Evolutionary conservation across 2,113 vertebrate genomes (phyloP).

Genomic region (Piliocolobus tephrosceles): DNA sequence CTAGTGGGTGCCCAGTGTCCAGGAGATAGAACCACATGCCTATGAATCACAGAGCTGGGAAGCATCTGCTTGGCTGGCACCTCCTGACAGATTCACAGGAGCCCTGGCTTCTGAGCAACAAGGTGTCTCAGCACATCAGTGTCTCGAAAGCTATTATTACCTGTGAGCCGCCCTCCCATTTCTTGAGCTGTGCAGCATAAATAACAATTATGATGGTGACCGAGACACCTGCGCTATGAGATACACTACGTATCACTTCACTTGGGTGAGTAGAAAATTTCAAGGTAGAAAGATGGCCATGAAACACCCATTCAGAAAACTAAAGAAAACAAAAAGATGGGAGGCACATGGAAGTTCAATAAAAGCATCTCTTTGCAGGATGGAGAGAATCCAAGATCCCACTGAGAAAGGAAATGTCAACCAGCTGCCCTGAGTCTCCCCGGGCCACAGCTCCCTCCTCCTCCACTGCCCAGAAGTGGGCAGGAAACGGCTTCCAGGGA

Average conservation of each 20-base stretch:
- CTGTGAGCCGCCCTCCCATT: neutral
- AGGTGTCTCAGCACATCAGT: neutral
- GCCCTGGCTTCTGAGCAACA: constrained; percentile 44
- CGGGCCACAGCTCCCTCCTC: neutral
- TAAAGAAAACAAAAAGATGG: neutral
- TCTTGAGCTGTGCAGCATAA: constrained; percentile 29
- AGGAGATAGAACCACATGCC: fast-evolving
- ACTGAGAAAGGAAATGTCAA: constrained; percentile 51
- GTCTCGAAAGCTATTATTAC: constrained; percentile 63
- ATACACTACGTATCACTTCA: constrained; percentile 47
- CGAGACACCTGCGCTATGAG: constrained; percentile 58
- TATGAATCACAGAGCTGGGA: neutral
- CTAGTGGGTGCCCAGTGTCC: neutral
- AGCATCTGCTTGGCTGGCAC: neutral
- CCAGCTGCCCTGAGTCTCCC: neutral
- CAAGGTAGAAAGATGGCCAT: constrained; percentile 56
- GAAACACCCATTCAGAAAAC: constrained; percentile 50
- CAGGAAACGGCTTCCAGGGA: neutral
- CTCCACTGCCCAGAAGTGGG: neutral
- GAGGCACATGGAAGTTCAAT: neutral
- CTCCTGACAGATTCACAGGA: neutral
- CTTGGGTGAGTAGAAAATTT: constrained; percentile 70
- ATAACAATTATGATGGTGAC: constrained; percentile 55
- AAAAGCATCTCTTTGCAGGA: neutral
- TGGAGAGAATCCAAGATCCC: constrained; percentile 52